phyloP scores from a whole-genome alignment of 1,140 invertebrate species.

The Aphaenogaster rudis region DNA sequence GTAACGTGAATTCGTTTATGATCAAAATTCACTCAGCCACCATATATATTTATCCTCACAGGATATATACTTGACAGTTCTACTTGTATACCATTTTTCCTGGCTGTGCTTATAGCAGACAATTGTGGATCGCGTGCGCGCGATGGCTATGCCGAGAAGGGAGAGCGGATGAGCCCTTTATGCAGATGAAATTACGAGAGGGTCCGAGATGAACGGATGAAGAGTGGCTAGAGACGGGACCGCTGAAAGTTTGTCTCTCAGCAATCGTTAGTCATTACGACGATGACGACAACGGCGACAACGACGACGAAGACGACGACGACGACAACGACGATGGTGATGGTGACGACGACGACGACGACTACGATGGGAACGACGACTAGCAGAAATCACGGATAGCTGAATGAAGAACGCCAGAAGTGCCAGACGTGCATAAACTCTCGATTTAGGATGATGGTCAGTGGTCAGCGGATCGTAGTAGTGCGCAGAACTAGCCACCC shows the following conservation, averaged over 20 bases:
- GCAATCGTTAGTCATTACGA: constrained; percentile 65
- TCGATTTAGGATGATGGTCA: constrained; percentile 78
- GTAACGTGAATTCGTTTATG: neutral
- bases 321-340: neutral
- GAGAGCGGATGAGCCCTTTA: constrained; percentile 81
- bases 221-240: constrained; percentile 81
- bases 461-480: constrained; percentile 79
- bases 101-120: constrained; percentile 77
- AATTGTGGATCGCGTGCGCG: constrained; percentile 73
- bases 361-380: constrained; percentile 42
- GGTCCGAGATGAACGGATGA: constrained; percentile 81
- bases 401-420: constrained; percentile 76
- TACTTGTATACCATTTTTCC: constrained; percentile 81
- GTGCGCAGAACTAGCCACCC: constrained; percentile 82
- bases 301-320: neutral
- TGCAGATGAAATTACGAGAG: constrained; percentile 84
- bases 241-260: constrained; percentile 76
- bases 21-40: constrained; percentile 2
- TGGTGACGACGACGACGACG: neutral
- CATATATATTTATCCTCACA: constrained; percentile 62
- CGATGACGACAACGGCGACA: constrained; percentile 58
- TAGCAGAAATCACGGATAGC: constrained; percentile 72
- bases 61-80: constrained; percentile 74
- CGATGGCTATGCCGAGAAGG: constrained; percentile 78
- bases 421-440: constrained; percentile 76